Evolutionary conservation across 2,888 invertebrate genomes (phyloP), one percentile per base, ranked within the genome.

Genomic region (Oxyscelio sp.): DNA sequence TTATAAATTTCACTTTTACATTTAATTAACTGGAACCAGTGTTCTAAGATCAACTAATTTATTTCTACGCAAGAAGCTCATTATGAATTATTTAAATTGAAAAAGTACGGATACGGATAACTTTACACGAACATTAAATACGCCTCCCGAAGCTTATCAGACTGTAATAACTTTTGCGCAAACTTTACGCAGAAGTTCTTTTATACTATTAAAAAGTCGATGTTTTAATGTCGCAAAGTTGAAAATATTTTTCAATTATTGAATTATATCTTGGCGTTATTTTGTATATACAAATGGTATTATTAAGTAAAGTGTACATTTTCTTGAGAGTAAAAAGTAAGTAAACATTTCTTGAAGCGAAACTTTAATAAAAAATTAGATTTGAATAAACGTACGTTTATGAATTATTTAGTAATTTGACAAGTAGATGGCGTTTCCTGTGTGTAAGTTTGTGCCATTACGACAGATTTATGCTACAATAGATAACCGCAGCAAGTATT

Each of bases 101-200:
- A 61, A 61, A 45, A 45, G 45, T 11, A 31, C 63, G 19, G 31
- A 65, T 17, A 43, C n/a, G 40, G n/a, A 34, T 15, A 61, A 43
- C 3, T 27, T 61, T 43, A 40, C 63, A 48, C 31, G 48, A 48
- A 45, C 15, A 63, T 63, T 63, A 63, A 31, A 63, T 31, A 31
- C 43, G 61, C 43, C 63, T 63, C 27, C 34, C 21, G n/a, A 65
- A 65, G 63, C 38, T 65, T 65, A 65, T 65, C 50, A 22, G 50
- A 50, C 13, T 48, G 19, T 63, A 63, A 48, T 61, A 61, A 61
- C 43, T 61, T 63, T 34, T 15, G 6, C 15, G 21, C 31, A 13
- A 65, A 50, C 63, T 65, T 48, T 48, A 34, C 11, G 19, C 19
- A n/a, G n/a, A 48, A 65, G 21, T 65, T 27, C 6, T 17, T 2